A percentile compares a stretch with the other conserved stretches of the same genome.
Conservation (phyloP, 2,797 vertebrate genomes). For the Vespertilio murinus region DNA sequence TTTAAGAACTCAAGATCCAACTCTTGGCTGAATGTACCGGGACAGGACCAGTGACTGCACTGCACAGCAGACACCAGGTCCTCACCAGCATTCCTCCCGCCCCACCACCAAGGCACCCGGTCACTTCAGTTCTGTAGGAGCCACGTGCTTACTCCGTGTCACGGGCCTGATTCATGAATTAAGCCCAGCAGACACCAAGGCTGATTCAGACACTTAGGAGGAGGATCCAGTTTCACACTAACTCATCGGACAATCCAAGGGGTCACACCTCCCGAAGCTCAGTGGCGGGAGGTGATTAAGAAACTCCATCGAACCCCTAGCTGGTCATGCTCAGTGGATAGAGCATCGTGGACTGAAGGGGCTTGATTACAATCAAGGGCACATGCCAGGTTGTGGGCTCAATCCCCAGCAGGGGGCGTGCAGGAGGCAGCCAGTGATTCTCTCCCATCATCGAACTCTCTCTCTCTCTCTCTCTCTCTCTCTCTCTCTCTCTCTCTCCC, state of each 20-base stretch:
- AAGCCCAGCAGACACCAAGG: not conserved
- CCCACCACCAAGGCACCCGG: not conserved
- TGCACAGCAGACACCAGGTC: not conserved
- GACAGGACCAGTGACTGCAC: not conserved
- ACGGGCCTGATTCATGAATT: not conserved
- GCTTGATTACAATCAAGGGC: too few relatives aligned
- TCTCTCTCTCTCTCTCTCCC: too few relatives aligned
- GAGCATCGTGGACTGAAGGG: too few relatives aligned
- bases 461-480: too few relatives aligned
- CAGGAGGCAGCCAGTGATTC: too few relatives aligned
- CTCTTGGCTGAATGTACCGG: not conserved
- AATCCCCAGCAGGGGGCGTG: too few relatives aligned
- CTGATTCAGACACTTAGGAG: not conserved
- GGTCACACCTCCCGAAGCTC: not conserved
- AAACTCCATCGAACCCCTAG: not conserved
- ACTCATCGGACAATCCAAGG: not conserved
- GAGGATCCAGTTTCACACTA: not conserved
- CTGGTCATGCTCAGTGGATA: too few relatives aligned
- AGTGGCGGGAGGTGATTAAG: not conserved
- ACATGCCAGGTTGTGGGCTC: too few relatives aligned
- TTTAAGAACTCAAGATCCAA: not conserved
- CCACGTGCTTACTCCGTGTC: rapidly evolving
- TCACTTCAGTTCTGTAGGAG: not conserved
- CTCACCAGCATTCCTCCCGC: not conserved
- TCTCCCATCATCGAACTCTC: too few relatives aligned